Evolutionary conservation across 2,113 vertebrate species (phyloP).

Genomic region (Petromus typicus): DNA sequence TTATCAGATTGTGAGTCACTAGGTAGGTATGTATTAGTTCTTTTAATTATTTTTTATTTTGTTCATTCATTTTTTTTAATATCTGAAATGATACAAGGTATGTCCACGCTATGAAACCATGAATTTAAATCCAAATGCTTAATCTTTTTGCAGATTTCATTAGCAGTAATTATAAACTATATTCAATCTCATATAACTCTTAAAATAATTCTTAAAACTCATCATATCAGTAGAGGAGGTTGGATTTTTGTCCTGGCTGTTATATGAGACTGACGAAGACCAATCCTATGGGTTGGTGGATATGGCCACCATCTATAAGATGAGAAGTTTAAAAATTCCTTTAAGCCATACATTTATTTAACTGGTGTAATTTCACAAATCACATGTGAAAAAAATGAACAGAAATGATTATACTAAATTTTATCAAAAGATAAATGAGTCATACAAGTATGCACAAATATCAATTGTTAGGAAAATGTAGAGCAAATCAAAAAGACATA

Average conservation of each 20-base stretch:
- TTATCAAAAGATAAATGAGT: not conserved
- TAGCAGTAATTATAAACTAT: not conserved
- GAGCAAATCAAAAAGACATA: not conserved
- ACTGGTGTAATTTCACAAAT: not conserved
- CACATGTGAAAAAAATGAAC: not conserved
- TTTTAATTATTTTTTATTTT: not conserved
- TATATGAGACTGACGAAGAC: not conserved
- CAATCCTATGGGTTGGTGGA: not conserved
- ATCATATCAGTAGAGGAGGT: not conserved
- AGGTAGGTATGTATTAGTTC: not conserved
- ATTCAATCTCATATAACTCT: not conserved
- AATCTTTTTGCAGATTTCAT: not conserved
- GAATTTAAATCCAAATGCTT: not conserved
- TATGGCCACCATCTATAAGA: not conserved
- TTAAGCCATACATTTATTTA: not conserved
- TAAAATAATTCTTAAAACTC: constrained; percentile 31
- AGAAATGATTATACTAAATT: not conserved
- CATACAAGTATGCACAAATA: not conserved
- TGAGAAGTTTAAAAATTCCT: not conserved
- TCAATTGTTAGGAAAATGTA: not conserved
- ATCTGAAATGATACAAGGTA: not conserved
- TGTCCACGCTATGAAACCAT: not conserved
- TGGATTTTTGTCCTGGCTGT: not conserved
- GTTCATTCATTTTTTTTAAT: not conserved
- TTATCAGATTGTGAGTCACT: not conserved